Base-by-base conservation (phyloP, 2,888 invertebrate genomes). In the Stenoptilia bipunctidactyla region DNA sequence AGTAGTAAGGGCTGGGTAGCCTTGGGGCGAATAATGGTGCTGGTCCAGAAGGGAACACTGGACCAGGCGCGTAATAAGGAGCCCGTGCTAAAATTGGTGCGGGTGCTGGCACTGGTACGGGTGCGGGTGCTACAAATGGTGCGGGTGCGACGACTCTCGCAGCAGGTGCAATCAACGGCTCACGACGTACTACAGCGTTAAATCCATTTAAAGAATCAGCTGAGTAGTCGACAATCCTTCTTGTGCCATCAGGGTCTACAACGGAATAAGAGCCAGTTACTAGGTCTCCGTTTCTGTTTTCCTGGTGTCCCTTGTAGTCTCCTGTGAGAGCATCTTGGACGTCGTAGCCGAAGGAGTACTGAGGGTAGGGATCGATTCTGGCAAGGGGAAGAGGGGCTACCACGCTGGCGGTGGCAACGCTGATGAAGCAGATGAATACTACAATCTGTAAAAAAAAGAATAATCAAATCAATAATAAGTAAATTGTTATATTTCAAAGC, bases 301-400 rank as follows among this genome's bases (percentile, higher is more conserved):
- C 87, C 43, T 82, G 79, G 62, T 87, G 87, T 38, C 83, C 85
- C 49, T 87, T 87, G 63, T 77, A 83, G 68, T 87, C 87, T 14
- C 87, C 87, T 15, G 87, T 87, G 41, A 86, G 69, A 2, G 82
- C 62, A 52, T 87, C 87, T 49, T 87, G 85, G 1, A 87, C 85
- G 52, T 87, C 86, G 53, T 87, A 87, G 2, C 85, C 85, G 62
- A 74, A 87, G 3, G 85, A 82, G 63, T 87, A 87, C 51, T 87
- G 86, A 1, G 87, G 87, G 1, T 71, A 40, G 6, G 79, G 75
- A 51, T 82, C 83, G 1, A 68, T 50, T n/a, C 69, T 65, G 0
- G 73, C 70, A 1, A 67, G 40, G 1, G 82, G 71, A 1, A 66
- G 67, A 12, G 83, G 74, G 1, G 66, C 76, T 33, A 76, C 47